These are phyloP conservation scores for Polydrusus cervinus DNA, from an alignment of 2,888 invertebrate species.

Conservation along the genomic window DNA sequence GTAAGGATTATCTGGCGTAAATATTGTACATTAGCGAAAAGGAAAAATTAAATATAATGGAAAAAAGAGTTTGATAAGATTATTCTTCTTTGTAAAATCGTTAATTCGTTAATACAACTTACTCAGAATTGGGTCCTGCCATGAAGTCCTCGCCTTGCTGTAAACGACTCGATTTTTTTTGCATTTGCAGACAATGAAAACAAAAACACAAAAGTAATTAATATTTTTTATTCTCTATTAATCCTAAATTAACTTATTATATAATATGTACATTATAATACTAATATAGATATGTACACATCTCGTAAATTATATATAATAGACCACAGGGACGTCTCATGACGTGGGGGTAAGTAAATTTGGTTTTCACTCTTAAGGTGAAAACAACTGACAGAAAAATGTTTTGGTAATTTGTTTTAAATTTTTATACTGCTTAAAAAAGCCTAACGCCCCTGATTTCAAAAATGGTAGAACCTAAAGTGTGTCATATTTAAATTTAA, in stretches of 20 bases:
- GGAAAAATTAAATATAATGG: constrained; percentile 25
- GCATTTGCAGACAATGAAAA: too few species aligned
- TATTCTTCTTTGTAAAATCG: too few species aligned
- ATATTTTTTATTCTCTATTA: constrained; percentile 24
- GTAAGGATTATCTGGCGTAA: constrained; percentile 1
- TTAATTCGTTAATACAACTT: background rate
- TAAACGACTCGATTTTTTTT: too few species aligned
- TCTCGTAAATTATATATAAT: constrained; percentile 11
- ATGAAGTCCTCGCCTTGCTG: too few species aligned
- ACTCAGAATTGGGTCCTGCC: too few species aligned
- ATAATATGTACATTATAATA: constrained; percentile 31
- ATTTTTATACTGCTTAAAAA: background rate
- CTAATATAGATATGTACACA: constrained; percentile 41
- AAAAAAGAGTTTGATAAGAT: too few species aligned
- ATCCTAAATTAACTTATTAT: constrained; percentile 6
- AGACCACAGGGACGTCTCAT: background rate
- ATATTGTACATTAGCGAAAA: constrained; percentile 42
- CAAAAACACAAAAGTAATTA: too few species aligned
- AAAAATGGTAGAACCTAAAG: background rate
- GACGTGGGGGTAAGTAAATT: background rate
- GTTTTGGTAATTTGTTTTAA: too few species aligned
- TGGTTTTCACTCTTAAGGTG: background rate
- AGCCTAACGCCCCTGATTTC: background rate
- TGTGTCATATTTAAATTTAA: too few species aligned
- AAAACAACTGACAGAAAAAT: too few species aligned